These are phyloP conservation scores for Papilio gigon DNA, from an alignment of 2,888 invertebrate genomes.

Conservation along the genomic window DNA sequence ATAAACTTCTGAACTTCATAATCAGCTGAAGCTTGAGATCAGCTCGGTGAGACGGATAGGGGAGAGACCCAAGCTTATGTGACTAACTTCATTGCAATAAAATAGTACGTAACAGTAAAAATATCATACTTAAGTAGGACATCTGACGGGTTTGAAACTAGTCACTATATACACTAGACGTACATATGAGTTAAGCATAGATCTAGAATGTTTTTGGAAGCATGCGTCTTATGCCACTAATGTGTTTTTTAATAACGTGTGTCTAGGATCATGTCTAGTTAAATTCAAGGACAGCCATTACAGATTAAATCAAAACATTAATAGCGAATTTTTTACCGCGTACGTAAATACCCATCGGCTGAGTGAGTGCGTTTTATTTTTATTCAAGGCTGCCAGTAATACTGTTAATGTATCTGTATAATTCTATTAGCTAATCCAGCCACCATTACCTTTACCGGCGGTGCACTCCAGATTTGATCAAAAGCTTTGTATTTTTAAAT, in stretches of 20 bases:
- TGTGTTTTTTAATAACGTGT: no score
- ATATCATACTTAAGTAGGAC: no score
- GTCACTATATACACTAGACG: no score
- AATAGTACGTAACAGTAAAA: no score
- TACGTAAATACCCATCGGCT: neutral
- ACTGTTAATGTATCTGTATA: slow-evolving; percentile 29
- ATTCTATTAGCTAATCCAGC: slow-evolving; percentile 38
- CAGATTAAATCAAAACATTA: neutral
- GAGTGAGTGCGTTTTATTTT: slow-evolving; percentile 19
- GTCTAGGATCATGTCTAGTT: neutral
- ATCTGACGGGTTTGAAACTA: no score
- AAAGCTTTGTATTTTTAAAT: neutral
- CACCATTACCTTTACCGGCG: neutral
- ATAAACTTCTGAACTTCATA: neutral
- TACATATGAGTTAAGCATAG: no score
- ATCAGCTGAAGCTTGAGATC: no score
- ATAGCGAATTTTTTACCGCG: neutral
- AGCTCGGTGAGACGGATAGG: no score
- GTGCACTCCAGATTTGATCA: neutral
- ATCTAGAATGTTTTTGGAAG: no score
- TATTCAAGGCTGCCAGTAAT: slow-evolving; percentile 36
- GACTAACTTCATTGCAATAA: no score
- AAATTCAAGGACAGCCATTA: neutral
- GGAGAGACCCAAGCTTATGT: no score
- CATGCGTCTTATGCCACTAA: no score